phyloP scores from a whole-genome alignment of 1,140 invertebrate genomes.

The Amphibalanus amphitrite region DNA sequence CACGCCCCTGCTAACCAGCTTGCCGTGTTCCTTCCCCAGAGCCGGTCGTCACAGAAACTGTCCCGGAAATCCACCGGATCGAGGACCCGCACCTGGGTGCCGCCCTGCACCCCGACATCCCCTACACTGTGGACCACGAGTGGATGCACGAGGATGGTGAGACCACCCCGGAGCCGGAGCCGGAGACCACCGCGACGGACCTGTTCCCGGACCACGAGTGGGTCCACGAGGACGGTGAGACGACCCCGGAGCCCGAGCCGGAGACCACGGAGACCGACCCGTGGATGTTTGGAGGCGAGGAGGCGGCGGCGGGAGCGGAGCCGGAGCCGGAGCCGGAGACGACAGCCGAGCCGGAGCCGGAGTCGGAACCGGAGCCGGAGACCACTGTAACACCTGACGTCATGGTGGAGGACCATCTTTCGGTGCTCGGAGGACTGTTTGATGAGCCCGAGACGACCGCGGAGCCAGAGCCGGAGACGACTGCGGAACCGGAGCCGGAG shows the following conservation, averaged over 20 bases:
- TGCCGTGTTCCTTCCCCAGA: neutral
- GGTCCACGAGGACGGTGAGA: neutral
- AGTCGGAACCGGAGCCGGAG: neutral
- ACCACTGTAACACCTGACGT: no score
- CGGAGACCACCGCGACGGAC: neutral
- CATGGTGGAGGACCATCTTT: no score
- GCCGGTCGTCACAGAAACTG: neutral
- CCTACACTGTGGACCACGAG: neutral
- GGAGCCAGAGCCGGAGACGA: no score
- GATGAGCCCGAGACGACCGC: no score
- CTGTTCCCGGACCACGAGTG: neutral
- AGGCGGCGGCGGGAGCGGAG: no score
- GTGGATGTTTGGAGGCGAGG: no score
- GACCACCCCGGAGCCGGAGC: neutral
- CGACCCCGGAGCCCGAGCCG: neutral
- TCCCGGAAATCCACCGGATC: neutral
- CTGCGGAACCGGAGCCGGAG: no score
- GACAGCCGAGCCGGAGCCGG: neutral
- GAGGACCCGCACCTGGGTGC: neutral
- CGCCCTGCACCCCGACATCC: neutral
- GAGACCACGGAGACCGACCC: neutral
- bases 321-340: neutral
- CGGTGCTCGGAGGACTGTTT: no score
- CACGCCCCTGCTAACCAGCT: no score
- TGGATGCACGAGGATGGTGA: neutral